phyloP scores from a whole-genome alignment of 2,797 vertebrate genomes.

The Melanitta fusca region DNA sequence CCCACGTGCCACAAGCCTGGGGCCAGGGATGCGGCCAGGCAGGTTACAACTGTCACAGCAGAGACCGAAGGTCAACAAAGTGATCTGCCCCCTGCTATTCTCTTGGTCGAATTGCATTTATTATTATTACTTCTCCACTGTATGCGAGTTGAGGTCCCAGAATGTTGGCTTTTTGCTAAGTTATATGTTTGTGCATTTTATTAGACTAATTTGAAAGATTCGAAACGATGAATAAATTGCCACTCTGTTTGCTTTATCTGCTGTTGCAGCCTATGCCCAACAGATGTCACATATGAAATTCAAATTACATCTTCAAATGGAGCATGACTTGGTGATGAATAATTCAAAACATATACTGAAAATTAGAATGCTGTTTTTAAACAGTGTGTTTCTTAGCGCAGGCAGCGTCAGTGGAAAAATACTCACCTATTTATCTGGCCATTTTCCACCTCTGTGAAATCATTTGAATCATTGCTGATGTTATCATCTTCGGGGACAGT shows the following conservation, averaged over 20 bases:
- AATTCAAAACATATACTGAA: constrained; percentile 72
- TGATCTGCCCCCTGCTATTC: neutral
- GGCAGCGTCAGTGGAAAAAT: constrained; percentile 62
- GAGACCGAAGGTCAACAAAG: neutral
- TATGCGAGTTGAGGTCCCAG: neutral
- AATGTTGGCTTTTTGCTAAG: constrained; percentile 19
- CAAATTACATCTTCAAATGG: constrained; percentile 78
- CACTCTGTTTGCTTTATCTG: constrained; percentile 70
- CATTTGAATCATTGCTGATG: constrained; percentile 84
- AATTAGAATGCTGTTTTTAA: constrained; percentile 71
- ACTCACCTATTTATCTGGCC: constrained; percentile 85
- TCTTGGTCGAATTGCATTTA: neutral
- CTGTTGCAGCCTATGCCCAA: constrained; percentile 69
- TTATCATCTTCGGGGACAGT: constrained; percentile 84
- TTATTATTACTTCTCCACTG: neutral
- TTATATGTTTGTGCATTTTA: constrained; percentile 59
- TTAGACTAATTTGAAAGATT: constrained; percentile 72
- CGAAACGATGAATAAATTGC: constrained; percentile 72
- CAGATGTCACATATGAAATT: constrained; percentile 80
- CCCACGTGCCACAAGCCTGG: neutral
- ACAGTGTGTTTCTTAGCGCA: constrained; percentile 53
- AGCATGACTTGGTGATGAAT: constrained; percentile 78
- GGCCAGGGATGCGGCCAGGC: neutral
- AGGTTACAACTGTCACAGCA: neutral
- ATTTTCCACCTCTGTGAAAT: constrained; percentile 84